These are phyloP conservation scores for Acropora yongei DNA, from an alignment of 64 coral and sea anemone species.

Conservation along the genomic window DNA sequence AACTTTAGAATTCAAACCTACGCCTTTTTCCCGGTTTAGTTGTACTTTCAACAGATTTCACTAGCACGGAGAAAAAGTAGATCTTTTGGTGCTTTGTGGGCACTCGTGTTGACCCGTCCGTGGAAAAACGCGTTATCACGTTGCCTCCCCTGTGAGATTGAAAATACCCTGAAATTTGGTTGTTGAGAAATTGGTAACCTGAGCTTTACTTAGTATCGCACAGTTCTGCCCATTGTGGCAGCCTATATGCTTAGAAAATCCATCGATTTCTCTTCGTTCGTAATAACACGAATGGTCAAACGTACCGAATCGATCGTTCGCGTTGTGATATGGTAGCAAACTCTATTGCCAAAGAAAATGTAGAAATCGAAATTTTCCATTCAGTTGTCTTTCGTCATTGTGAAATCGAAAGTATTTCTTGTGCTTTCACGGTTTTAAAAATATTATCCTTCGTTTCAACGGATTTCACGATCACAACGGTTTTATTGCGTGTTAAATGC, in stretches of 20 bases:
- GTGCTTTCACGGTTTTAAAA: not conserved
- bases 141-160: not conserved
- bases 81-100: not conserved
- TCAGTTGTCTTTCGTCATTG: not conserved
- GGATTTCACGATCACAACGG: not conserved
- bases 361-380: not conserved
- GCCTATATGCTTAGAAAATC: not conserved
- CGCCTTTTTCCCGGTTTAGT: not conserved
- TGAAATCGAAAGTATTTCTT: not conserved
- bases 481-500: not conserved
- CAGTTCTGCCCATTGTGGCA: not conserved
- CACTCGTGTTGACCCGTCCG: not conserved
- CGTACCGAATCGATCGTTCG: not conserved
- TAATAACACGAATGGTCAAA: not conserved
- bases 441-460: not conserved
- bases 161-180: not conserved
- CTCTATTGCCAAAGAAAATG: not conserved
- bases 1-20: not conserved
- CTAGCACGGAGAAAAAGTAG: not conserved
- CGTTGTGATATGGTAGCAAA: not conserved
- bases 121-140: no score
- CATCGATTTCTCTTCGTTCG: not conserved
- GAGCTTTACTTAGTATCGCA: not conserved
- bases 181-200: conserved; percentile 28
- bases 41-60: not conserved